A percentile compares a stretch with the other conserved stretches of the same genome.
Conservation (phyloP, 2,888 invertebrate genomes). For the Hirudinaria manillensis region DNA sequence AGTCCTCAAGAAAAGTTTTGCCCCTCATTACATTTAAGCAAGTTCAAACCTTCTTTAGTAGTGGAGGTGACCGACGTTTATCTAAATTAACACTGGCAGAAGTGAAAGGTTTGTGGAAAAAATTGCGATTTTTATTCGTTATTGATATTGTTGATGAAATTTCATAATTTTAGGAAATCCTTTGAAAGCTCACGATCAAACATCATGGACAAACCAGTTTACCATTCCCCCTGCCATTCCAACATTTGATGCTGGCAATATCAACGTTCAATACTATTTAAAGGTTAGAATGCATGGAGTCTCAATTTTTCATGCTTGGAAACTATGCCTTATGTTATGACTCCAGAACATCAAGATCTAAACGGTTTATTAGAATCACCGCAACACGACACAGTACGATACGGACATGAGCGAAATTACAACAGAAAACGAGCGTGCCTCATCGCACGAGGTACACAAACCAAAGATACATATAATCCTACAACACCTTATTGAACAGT, state of each 20-base stretch:
- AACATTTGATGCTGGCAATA: conserved; percentile 55
- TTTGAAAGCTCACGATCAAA: conserved; percentile 41
- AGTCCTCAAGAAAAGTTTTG: conserved; percentile 54
- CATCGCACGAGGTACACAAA: too few relatives aligned
- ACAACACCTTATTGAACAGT: background rate
- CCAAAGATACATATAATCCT: too few relatives aligned
- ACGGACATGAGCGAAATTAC: too few relatives aligned
- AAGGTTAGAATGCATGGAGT: conserved; percentile 45
- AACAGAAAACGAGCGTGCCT: too few relatives aligned
- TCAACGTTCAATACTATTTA: conserved; percentile 56
- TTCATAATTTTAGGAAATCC: background rate
- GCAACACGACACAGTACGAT: too few relatives aligned
- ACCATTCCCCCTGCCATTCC: conserved; percentile 57
- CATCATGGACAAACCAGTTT: conserved; percentile 55
- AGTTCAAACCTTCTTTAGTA: conserved; percentile 56
- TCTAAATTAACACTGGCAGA: too few relatives aligned
- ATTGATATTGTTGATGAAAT: too few relatives aligned
- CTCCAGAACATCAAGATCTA: too few relatives aligned
- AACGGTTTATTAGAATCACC: too few relatives aligned
- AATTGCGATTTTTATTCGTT: too few relatives aligned
- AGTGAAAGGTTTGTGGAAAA: too few relatives aligned
- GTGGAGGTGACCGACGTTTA: conserved; percentile 34
- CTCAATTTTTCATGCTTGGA: background rate
- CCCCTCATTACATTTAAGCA: conserved; percentile 56
- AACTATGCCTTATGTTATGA: conserved; percentile 10